phyloP scores from a whole-genome alignment of 1,140 invertebrate genomes.

The Caenorhabditis inopinata region DNA sequence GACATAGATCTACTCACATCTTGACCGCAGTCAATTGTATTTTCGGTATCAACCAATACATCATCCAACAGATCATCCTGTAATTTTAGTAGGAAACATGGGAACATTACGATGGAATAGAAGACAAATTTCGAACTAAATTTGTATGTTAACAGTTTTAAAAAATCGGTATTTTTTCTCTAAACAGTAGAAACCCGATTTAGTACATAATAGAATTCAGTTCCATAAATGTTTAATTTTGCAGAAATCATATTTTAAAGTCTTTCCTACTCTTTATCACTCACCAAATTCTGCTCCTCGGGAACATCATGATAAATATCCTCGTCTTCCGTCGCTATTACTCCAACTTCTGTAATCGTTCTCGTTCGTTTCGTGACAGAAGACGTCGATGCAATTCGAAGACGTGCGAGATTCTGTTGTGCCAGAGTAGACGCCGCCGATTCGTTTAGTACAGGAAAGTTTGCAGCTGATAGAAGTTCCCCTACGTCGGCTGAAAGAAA shows the following conservation, averaged over 20 bases:
- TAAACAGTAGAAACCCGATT: too few species aligned
- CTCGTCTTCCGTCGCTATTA: neutral
- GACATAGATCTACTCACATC: too few species aligned
- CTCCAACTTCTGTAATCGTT: neutral
- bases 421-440: neutral
- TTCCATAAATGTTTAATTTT: too few species aligned
- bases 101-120: neutral
- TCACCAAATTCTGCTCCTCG: neutral
- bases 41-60: neutral
- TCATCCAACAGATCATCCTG: neutral
- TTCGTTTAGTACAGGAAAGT: slow-evolving; percentile 19
- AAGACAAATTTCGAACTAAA: too few species aligned
- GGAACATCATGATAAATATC: neutral
- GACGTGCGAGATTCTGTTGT: neutral
- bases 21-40: neutral
- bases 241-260: too few species aligned
- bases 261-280: too few species aligned
- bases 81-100: neutral
- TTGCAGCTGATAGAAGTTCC: slow-evolving; percentile 30
- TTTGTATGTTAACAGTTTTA: too few species aligned
- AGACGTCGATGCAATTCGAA: neutral
- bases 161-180: too few species aligned
- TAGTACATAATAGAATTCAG: too few species aligned
- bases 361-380: neutral
- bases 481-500: slow-evolving; percentile 39